A percentile compares a stretch with the other conserved stretches of the same genome.
phyloP scores from a whole-genome alignment of 2,888 invertebrate genomes.

The Lobophora halterata region DNA sequence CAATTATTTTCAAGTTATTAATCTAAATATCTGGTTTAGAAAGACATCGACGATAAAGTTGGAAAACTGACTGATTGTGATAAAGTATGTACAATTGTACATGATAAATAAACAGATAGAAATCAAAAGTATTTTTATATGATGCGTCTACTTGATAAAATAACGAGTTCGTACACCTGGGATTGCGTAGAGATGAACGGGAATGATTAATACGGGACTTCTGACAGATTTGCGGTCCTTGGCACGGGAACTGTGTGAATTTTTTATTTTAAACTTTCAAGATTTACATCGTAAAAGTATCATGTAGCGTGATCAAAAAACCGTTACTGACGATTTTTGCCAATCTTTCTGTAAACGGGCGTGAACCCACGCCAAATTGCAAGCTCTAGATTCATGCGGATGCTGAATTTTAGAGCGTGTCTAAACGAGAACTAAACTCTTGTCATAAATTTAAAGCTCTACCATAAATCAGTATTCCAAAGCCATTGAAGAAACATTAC shows the following conservation, averaged over 20 bases:
- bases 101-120: constrained; percentile 3
- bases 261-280: constrained; percentile 4
- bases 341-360: constrained; percentile 2
- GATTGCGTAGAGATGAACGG: constrained; percentile 7
- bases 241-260: constrained; percentile 10
- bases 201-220: constrained; percentile 12
- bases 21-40: not conserved
- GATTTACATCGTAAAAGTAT: not conserved
- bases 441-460: constrained; percentile 22
- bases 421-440: constrained; percentile 6
- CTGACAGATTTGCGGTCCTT: constrained; percentile 17
- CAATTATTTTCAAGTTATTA: constrained; percentile 12
- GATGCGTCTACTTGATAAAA: constrained; percentile 18
- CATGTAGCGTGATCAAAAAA: constrained; percentile 7
- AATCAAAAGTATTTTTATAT: constrained; percentile 3
- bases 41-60: not conserved
- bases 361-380: constrained; percentile 1
- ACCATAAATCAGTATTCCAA: constrained; percentile 35
- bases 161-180: constrained; percentile 21
- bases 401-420: not conserved
- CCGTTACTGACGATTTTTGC: constrained; percentile 19
- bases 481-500: constrained; percentile 20
- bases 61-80: not conserved
- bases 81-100: too few species aligned
- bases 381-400: not conserved